A percentile compares a stretch with the other conserved stretches of the same genome.
Conservation (phyloP, 2,113 vertebrate species). For the Romanogobio albipinnatus region DNA sequence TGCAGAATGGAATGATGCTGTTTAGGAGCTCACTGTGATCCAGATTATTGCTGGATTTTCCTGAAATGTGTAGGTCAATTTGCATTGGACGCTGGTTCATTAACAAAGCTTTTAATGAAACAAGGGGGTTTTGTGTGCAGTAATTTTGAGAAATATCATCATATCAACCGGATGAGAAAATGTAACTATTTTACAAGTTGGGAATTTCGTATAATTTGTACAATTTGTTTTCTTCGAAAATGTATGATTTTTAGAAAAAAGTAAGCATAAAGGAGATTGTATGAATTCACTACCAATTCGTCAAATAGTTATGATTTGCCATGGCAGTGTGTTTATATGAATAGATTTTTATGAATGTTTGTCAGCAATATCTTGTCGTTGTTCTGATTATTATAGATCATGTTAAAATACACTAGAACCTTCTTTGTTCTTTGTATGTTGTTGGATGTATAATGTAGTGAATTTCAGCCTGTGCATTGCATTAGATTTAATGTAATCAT, state of each 20-base stretch:
- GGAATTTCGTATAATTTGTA: too few relatives aligned
- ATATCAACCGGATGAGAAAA: neutral
- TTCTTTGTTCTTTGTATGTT: neutral
- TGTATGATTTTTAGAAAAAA: too few relatives aligned
- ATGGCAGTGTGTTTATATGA: neutral
- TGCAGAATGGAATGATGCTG: neutral
- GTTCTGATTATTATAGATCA: neutral
- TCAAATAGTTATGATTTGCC: neutral
- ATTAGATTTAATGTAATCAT: constrained; percentile 25
- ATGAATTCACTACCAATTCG: neutral
- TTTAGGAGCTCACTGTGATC: neutral
- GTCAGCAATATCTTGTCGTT: neutral
- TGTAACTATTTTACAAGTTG: neutral
- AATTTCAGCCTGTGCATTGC: neutral
- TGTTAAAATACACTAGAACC: neutral
- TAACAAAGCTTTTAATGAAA: constrained; percentile 2
- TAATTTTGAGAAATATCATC: neutral
- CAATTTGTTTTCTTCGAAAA: too few relatives aligned
- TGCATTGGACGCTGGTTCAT: neutral
- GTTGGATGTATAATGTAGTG: neutral
- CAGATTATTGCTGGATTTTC: neutral
- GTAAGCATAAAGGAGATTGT: neutral
- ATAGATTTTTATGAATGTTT: neutral
- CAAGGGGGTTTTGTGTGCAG: neutral
- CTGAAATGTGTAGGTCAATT: neutral